phyloP scores from a whole-genome alignment of 2,888 invertebrate species.

The Noctua comes region DNA sequence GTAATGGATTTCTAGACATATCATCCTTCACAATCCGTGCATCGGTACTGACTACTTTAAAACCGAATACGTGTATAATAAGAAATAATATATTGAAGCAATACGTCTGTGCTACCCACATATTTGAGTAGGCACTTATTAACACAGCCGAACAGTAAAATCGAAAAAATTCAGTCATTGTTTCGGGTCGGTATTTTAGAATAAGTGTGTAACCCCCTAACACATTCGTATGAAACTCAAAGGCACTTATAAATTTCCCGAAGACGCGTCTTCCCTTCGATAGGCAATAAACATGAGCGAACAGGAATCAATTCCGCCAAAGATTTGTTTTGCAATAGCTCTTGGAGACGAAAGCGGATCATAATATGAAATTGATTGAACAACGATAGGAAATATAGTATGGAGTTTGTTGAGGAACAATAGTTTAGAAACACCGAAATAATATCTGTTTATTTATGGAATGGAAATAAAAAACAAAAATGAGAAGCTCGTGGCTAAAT shows the following conservation, averaged over 20 bases:
- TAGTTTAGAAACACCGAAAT: constrained; percentile 25
- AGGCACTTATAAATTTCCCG: constrained; percentile 52
- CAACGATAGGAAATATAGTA: constrained; percentile 25
- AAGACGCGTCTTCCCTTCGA: constrained; percentile 38
- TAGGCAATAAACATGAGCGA: constrained; percentile 60
- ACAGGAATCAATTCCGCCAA: constrained; percentile 59
- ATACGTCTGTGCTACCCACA: neutral
- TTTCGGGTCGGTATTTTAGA: neutral
- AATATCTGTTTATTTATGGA: neutral
- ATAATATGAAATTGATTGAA: constrained; percentile 61
- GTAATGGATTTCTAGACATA: no score
- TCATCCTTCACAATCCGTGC: neutral
- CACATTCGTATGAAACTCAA: constrained; percentile 30
- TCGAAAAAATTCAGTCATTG: neutral
- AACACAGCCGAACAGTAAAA: neutral
- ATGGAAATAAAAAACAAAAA: neutral
- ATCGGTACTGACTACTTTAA: neutral
- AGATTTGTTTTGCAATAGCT: constrained; percentile 64
- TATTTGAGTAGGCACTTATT: neutral
- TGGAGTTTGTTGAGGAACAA: constrained; percentile 5
- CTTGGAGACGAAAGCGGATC: constrained; percentile 50
- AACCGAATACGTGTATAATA: neutral
- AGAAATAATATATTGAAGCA: no score
- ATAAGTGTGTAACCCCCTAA: neutral
- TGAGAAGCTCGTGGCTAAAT: no score